phyloP scores from a whole-genome alignment of 2,888 invertebrate species.

The Pycnomerus fuliginosus region DNA sequence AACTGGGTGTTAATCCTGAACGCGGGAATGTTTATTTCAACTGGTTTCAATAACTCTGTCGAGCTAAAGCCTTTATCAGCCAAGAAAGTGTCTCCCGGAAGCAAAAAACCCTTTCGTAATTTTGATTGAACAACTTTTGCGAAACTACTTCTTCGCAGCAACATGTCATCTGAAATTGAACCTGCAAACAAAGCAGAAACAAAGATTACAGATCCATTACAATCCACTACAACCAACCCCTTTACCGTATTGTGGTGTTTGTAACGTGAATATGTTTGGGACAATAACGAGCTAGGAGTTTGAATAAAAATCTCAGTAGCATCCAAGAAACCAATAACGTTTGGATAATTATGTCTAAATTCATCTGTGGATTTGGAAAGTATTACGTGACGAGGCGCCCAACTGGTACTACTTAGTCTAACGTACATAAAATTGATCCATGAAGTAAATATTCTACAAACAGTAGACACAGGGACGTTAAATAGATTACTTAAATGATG shows the following conservation, averaged over 20 bases:
- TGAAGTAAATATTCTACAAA: background rate
- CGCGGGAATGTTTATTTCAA: constrained; percentile 24
- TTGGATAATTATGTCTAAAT: constrained; percentile 16
- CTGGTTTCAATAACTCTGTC: constrained; percentile 17
- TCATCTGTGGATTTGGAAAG: constrained; percentile 15
- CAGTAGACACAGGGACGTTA: background rate
- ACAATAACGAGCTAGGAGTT: constrained; percentile 19
- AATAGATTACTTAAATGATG: constrained; percentile 1
- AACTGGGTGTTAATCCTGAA: constrained; percentile 23
- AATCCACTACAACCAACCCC: constrained; percentile 22
- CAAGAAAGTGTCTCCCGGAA: constrained; percentile 20
- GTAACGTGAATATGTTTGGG: constrained; percentile 24
- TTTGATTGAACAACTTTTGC: constrained; percentile 11
- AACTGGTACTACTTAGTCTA: constrained; percentile 6
- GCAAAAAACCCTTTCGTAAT: constrained; percentile 12
- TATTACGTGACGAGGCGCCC: constrained; percentile 21
- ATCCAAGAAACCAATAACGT: constrained; percentile 25
- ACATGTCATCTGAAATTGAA: constrained; percentile 23
- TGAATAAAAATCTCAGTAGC: constrained; percentile 24
- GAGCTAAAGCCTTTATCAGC: constrained; percentile 29
- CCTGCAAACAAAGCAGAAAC: constrained; percentile 23
- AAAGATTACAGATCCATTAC: constrained; percentile 24
- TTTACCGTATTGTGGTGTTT: constrained; percentile 24
- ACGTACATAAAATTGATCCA: constrained; percentile 10
- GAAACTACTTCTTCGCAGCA: constrained; percentile 19